Evolutionary conservation across 2,797 vertebrate species (phyloP).

Genomic region (Champsocephalus esox): DNA sequence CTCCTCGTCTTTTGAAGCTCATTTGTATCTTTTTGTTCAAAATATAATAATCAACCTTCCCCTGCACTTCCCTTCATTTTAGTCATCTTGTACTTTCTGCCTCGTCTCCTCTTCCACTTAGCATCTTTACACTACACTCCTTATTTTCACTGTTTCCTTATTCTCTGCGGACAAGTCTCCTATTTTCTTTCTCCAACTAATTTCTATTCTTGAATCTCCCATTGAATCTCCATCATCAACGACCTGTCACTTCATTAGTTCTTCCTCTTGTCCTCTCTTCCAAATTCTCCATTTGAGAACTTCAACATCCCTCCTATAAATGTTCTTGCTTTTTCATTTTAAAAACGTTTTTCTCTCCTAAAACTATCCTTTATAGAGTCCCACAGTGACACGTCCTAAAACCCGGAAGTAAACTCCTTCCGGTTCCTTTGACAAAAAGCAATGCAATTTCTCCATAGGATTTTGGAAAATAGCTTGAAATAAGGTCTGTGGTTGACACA

Average conservation of each 20-base stretch:
- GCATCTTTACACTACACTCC: not conserved
- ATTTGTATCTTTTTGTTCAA: conserved; percentile 28
- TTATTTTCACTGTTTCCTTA: not conserved
- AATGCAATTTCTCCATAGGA: no score
- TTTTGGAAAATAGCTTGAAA: no score
- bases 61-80: conserved; percentile 10
- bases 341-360: not conserved
- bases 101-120: not conserved
- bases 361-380: not conserved
- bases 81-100: conserved; percentile 8
- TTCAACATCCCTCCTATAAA: not conserved
- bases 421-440: no score
- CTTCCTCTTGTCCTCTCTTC: not conserved
- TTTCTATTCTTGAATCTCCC: conserved; percentile 16
- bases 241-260: conserved; percentile 26
- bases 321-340: conserved; percentile 16
- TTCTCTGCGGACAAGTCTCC: conserved; percentile 1
- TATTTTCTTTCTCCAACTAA: not conserved
- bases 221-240: conserved; percentile 7
- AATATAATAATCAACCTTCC: conserved; percentile 45
- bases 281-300: conserved; percentile 22
- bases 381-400: no score
- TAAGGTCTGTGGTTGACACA: no score
- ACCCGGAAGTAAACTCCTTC: no score
- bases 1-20: conserved; percentile 1